Conservation (phyloP, 30 jellyfish, hydroid and myxozoan species). For the Pseudorhiza aurosa region DNA sequence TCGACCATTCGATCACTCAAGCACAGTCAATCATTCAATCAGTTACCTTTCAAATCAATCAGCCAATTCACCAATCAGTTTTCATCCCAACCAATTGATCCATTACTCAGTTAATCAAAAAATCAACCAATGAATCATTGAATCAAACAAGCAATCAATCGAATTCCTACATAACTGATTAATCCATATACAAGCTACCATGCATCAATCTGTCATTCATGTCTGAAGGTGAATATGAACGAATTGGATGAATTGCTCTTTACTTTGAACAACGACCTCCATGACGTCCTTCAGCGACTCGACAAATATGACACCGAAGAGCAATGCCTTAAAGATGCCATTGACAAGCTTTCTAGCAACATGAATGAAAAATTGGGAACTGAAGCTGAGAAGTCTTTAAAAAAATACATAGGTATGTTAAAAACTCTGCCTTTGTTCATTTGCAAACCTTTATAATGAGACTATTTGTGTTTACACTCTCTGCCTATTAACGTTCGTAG, state of each 20-base stretch:
- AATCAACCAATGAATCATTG: too few relatives aligned
- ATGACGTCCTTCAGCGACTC: slow-evolving; percentile 50
- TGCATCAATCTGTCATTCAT: too few relatives aligned
- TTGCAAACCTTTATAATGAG: background rate
- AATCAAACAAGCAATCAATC: too few relatives aligned
- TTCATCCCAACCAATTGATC: too few relatives aligned
- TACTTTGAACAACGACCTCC: slow-evolving; percentile 35
- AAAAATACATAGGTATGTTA: slow-evolving; percentile 72
- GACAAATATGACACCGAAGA: slow-evolving; percentile 65
- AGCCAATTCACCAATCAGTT: background rate
- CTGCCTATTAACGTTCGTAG: too few relatives aligned
- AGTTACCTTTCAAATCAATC: background rate
- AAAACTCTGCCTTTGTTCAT: background rate
- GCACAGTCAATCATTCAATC: background rate
- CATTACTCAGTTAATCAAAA: too few relatives aligned
- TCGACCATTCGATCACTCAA: background rate
- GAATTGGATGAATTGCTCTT: slow-evolving; percentile 69
- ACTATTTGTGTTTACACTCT: too few relatives aligned
- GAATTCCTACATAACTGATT: too few relatives aligned
- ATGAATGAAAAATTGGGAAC: slow-evolving; percentile 71
- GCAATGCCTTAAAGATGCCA: slow-evolving; percentile 53
- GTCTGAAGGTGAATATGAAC: slow-evolving; percentile 36
- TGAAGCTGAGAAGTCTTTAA: slow-evolving; percentile 57
- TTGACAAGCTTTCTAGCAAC: slow-evolving; percentile 45
- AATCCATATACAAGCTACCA: too few relatives aligned